Evolutionary conservation across 2,797 vertebrate genomes (phyloP), one percentile per base, ranked within the genome.

Genomic region (Notoglanidium macrostoma): DNA sequence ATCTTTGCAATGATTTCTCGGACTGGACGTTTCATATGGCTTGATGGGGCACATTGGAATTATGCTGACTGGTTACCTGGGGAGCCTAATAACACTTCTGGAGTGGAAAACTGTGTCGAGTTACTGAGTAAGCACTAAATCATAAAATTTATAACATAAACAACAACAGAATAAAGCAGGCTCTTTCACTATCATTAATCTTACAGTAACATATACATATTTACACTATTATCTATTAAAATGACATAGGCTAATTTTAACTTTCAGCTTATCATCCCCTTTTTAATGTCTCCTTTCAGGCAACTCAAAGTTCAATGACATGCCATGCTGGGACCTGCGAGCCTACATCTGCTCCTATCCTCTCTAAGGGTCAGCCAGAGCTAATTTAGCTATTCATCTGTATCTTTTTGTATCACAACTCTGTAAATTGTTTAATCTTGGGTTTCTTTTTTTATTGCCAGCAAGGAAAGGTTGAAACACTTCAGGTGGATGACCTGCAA

Each of bases 261-360:
- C 2, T n/a, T 49, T 55, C 17, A 78, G 54, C 29, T 40, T 79
- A 23, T 59, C 11, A 79, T 23, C 1, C 9, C 29, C 17, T 6
- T 63, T 82, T 3, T 81, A 21, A 72, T 61, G 26, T 26, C 51
- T 54, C 21, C 67, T 92, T 93, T 79, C 91, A 95, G 94, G 78
- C 84, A 57, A 88, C 11, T 90, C 92, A 80, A 88, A 90, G 86
- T 95, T 96, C 83, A 95, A 92, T 87, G 92, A 94, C 86, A 90
- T 92, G 88, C 89, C 90, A 0, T 95, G 94, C 87, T 83, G 86
- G 91, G 89, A 89, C 59, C 83, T 85, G 83, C 90, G 92, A 63
- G 83, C 93, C 0, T 95, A 93, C 81, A 74, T 96, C 89, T 95
- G 93, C 91, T 94, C 93, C 61, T 91, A 87, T 65, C 84, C 91